Evolutionary conservation across 2,888 invertebrate species (phyloP), one percentile per base, ranked within the genome.

Genomic region (Drosophila algonquin): DNA sequence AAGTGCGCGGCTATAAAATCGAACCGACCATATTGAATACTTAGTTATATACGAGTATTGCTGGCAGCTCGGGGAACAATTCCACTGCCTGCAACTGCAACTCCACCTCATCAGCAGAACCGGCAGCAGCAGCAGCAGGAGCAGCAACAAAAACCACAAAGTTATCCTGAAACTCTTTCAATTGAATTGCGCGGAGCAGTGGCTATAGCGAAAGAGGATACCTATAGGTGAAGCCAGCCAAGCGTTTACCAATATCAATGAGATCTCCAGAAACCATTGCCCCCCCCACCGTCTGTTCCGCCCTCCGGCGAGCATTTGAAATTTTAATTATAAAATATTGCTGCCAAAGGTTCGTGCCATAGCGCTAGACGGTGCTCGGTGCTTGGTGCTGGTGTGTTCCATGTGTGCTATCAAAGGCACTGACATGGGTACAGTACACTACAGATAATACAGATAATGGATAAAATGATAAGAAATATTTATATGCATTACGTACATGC

Each of bases 311-410:
- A 53, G 58, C 77, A 77, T 73, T 77, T 77, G 76, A 76, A 76
- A 76, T 76, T 76, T 76, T 76, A 76, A 76, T 76, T 76, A 76
- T 77, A 77, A 77, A 76, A 76, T 77, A 76, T 73, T 60, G 74
- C 77, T 52, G 63, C 60, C 53, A 71, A 76, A 71, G 75, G 75
- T 72, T 72, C 70, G 54, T 55, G 54, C 45, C 47, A 72, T 45
- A 70, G 58, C 58, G 55, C 47, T 55, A 62, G 58, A 71, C 63
- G 40, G 7, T 32, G 10, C 32, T 10, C 32, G 10, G 32, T 1
- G 9, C 32, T 32, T 3, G 51, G 35, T 50, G 70, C 54, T 69
- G 70, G 40, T 69, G 51, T 50, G 56, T 54, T 21, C 59, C 59
- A 52, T 75, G 52, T 75, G 51, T 53, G 73, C 55, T 14, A 24